Percentiles rank a stretch among this genome's conserved stretches.
phyloP scores from a whole-genome alignment of 35 echinoderm and acorn worm species.

The Lytechinus pictus region DNA sequence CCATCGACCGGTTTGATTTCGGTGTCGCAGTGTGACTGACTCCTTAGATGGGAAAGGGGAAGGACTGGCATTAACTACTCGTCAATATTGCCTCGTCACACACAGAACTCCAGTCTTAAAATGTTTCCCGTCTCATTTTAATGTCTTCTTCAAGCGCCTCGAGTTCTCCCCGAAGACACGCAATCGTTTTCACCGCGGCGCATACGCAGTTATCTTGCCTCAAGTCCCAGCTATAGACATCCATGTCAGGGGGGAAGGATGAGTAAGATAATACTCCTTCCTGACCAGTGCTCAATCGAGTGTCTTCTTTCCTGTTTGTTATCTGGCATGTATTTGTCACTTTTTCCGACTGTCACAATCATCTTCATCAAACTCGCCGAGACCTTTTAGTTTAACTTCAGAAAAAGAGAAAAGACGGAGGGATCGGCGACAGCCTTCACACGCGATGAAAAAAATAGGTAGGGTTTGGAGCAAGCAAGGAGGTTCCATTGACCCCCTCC shows the following conservation, averaged over 20 bases:
- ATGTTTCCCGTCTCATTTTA: background rate
- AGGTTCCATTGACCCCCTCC: too few relatives aligned
- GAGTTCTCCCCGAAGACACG: background rate
- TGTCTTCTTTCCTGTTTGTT: constrained; percentile 57
- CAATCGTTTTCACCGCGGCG: background rate
- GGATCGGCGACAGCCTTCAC: background rate
- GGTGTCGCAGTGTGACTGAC: too few relatives aligned
- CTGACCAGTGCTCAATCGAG: constrained; percentile 23
- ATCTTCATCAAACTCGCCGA: constrained; percentile 11
- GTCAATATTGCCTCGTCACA: background rate
- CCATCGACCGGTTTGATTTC: too few relatives aligned
- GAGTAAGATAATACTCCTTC: constrained; percentile 34
- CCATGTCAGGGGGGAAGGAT: constrained; percentile 38
- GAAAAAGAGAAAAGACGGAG: background rate
- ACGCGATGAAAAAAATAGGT: background rate
- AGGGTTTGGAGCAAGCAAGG: too few relatives aligned
- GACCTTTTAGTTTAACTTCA: background rate
- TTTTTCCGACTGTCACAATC: constrained; percentile 52
- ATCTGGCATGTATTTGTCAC: constrained; percentile 52
- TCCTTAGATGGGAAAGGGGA: background rate
- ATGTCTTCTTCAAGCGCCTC: constrained; percentile 17
- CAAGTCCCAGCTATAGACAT: constrained; percentile 24
- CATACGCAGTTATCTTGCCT: background rate
- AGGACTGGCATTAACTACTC: background rate
- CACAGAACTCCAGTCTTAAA: background rate